Conservation (phyloP, 2,797 vertebrate genomes). For the Kryptolebias ocellatus region DNA sequence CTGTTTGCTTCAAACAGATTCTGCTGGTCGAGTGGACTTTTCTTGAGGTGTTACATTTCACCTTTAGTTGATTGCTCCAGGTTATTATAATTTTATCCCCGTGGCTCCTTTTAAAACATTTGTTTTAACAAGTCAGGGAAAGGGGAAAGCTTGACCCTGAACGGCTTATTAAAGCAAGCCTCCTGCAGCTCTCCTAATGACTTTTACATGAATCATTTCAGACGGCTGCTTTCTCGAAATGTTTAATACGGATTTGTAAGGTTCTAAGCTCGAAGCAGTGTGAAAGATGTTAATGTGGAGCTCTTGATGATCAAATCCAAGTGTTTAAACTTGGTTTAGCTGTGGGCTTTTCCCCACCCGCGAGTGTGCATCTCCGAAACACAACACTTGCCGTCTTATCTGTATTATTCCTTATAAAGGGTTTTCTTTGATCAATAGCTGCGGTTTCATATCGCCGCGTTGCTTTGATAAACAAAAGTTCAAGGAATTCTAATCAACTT, state of each 20-base stretch:
- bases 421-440: background rate
- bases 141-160: background rate
- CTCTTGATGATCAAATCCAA: too few species aligned
- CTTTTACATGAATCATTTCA: background rate
- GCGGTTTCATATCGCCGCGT: constrained; percentile 15
- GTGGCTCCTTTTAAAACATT: background rate
- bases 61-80: background rate
- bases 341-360: too few species aligned
- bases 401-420: too few species aligned
- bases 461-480: constrained; percentile 49
- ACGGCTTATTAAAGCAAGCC: background rate
- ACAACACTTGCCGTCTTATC: too few species aligned
- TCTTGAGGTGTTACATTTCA: background rate
- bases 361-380: too few species aligned
- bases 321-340: too few species aligned
- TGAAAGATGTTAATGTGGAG: background rate
- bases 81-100: background rate
- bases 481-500: constrained; percentile 57
- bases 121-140: background rate
- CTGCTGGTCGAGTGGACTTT: too few species aligned
- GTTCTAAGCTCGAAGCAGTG: background rate
- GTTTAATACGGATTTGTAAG: background rate
- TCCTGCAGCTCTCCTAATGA: background rate
- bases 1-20: too few species aligned
- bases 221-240: background rate